Evolutionary conservation across 2,113 vertebrate genomes (phyloP), one percentile per base, ranked within the genome.

Genomic region (Eleginops maclovinus): DNA sequence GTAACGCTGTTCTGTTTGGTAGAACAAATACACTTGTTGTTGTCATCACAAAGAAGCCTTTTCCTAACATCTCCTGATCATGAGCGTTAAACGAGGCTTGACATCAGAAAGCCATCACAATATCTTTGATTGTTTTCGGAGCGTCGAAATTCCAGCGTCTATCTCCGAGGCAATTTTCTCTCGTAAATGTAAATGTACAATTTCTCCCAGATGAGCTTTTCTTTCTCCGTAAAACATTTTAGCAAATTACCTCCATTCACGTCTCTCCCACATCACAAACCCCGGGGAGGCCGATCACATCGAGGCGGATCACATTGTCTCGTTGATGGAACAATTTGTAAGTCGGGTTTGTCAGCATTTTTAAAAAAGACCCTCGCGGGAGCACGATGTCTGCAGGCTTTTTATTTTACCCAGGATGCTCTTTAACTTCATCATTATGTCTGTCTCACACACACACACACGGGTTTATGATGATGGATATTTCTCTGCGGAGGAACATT

Each of bases 371-470:
- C 31, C 6, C 69, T 88, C 86, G 79, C 87, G 5, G 4, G 88
- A 83, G 88, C 11, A 41, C 73, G 0, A 21, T 76, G 72, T 41
- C n/a, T 55, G 78, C 60, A 54, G 67, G 46, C 78, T 11, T 16
- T 88, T 86, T 84, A 87, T 87, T 76, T 75, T 75, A 79, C 89
- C 85, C 79, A 44, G 8, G 84, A 77, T 55, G 84, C 75, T 75
- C 80, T 90, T 91, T 83, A 86, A 70, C 81, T 70, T 85, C 73
- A 79, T 46, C 65, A 11, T 19, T 76, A 49, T 56, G 65, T 4
- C 62, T 3, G 3, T 47, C 46, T 58, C 31, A 31, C 31, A 31
- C 24, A 22, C 54, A 19, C 22, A 67, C 83, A 24, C 53, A 21
- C 15, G 41, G 10, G 22, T 70, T 83, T 61, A 53, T 21, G 72